Evolutionary conservation across 2,113 vertebrate genomes (phyloP).

Genomic region (Rhabdomys dilectus): DNA sequence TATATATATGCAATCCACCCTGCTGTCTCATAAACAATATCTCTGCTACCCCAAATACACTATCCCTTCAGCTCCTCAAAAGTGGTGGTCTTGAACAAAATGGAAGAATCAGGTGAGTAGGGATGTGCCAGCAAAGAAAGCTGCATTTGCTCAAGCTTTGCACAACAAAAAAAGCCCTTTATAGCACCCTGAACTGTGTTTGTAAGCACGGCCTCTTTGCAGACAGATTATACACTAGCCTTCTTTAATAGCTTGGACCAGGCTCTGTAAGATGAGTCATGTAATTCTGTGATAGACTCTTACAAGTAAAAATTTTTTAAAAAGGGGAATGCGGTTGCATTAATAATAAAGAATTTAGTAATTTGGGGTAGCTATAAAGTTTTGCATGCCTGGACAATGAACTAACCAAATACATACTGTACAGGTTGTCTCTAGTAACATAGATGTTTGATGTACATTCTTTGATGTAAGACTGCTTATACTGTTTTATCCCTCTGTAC

Average conservation of each 20-base stretch:
- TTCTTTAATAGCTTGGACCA: not conserved
- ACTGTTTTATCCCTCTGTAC: not conserved
- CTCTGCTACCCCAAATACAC: rapidly evolving
- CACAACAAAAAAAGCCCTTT: not conserved
- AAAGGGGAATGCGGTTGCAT: not conserved
- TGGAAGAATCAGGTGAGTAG: not conserved
- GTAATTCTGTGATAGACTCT: not conserved
- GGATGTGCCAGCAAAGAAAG: not conserved
- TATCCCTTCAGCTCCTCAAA: not conserved
- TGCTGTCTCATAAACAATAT: not conserved
- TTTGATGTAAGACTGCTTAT: not conserved
- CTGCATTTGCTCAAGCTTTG: not conserved
- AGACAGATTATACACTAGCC: not conserved
- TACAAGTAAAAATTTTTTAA: not conserved
- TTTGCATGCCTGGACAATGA: rapidly evolving
- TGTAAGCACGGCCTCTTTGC: not conserved
- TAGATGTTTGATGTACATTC: not conserved
- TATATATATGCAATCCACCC: not conserved
- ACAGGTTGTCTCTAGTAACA: not conserved
- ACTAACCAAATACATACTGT: not conserved
- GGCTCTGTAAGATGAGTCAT: not conserved
- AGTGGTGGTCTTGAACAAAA: not conserved
- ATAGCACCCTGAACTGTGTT: too few species aligned
- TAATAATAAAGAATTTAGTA: not conserved
- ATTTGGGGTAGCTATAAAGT: not conserved